Conservation (phyloP, 2,113 vertebrate genomes). For the Bos javanicus region DNA sequence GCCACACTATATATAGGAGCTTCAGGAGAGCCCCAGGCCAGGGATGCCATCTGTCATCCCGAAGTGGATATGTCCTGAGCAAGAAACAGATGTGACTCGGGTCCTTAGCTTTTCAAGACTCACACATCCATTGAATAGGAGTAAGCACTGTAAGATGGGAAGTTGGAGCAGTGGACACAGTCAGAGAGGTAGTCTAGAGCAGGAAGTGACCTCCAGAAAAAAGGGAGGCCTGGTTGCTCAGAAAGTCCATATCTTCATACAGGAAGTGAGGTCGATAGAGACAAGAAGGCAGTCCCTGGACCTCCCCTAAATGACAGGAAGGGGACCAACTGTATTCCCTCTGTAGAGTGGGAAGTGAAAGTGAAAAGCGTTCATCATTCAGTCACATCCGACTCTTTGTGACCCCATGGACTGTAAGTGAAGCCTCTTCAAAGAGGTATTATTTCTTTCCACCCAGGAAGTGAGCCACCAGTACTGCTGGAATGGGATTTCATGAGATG, state of each 20-base stretch:
- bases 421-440: background rate
- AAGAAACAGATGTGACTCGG: background rate
- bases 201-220: background rate
- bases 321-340: background rate
- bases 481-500: background rate
- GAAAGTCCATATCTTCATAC: background rate
- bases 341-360: background rate
- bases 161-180: background rate
- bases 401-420: background rate
- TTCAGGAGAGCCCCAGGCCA: background rate
- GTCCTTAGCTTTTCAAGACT: background rate
- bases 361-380: background rate
- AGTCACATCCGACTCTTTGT: accelerated
- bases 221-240: background rate
- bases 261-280: constrained; percentile 39
- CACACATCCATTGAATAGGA: background rate
- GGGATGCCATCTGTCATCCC: background rate
- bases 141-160: background rate
- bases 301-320: background rate
- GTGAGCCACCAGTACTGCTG: background rate
- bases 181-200: background rate
- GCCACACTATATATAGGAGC: background rate
- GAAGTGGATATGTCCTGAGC: background rate
- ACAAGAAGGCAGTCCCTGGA: background rate
- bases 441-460: background rate